Evolutionary conservation across 2,113 vertebrate species (phyloP).

Genomic region (Lampris megalopsis): DNA sequence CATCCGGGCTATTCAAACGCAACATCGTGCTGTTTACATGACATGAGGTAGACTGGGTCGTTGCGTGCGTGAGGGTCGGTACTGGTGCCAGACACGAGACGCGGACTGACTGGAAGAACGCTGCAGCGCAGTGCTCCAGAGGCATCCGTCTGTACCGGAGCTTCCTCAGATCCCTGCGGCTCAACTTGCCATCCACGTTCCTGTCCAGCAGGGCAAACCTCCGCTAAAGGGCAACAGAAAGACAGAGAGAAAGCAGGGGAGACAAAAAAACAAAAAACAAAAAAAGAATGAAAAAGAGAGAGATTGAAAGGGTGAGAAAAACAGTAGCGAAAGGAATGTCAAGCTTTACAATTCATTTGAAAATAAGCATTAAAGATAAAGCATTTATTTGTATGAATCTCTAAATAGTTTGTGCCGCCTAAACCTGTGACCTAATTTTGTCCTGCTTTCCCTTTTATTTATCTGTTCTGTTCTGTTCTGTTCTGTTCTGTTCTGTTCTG

Average conservation of each 20-base stretch:
- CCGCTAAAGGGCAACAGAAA: conserved; percentile 36
- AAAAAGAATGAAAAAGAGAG: neutral
- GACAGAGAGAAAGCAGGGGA: neutral
- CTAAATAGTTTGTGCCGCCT: too few species aligned
- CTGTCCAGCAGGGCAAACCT: conserved; percentile 62
- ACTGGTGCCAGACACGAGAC: neutral
- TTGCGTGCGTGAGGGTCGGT: neutral
- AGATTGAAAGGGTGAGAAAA: conserved; percentile 7
- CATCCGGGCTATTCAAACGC: too few species aligned
- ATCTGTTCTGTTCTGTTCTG: too few species aligned
- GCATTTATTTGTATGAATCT: too few species aligned
- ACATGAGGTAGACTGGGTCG: too few species aligned
- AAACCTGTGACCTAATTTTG: too few species aligned
- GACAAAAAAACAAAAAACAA: neutral
- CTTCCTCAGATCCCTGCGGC: conserved; percentile 75
- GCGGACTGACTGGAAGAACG: conserved; percentile 66
- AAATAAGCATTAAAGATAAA: too few species aligned
- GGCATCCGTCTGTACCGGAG: conserved; percentile 73
- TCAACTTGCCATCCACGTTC: conserved; percentile 74
- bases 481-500: too few species aligned
- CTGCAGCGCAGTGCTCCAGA: conserved; percentile 61
- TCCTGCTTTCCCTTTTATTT: too few species aligned
- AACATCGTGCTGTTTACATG: too few species aligned
- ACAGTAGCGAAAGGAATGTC: too few species aligned
- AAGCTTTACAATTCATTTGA: too few species aligned